phyloP scores from a whole-genome alignment of 2,888 invertebrate species.

The Acrobasis consociella region DNA sequence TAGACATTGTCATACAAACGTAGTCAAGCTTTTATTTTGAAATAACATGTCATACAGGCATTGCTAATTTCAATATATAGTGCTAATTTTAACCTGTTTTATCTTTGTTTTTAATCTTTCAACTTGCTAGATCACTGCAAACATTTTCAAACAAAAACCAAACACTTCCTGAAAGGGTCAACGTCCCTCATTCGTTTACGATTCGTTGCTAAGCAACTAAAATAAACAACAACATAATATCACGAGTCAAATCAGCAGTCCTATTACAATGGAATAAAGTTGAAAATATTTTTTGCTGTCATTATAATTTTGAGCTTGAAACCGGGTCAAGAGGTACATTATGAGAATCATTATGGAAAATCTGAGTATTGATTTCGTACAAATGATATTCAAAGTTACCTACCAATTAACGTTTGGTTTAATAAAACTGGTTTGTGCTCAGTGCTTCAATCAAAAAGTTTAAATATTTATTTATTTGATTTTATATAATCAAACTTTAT shows the following conservation, averaged over 20 bases:
- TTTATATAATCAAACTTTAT: no score
- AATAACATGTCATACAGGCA: no score
- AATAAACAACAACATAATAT: slow-evolving; percentile 46
- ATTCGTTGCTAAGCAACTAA: slow-evolving; percentile 61
- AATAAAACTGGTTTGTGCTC: no score
- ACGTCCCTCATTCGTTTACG: slow-evolving; percentile 47
- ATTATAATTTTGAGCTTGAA: slow-evolving; percentile 32
- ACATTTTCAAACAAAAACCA: not conserved
- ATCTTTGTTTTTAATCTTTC: no score
- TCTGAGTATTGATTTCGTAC: slow-evolving; percentile 44
- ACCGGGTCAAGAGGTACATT: slow-evolving; percentile 52
- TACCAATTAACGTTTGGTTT: no score
- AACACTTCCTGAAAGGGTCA: slow-evolving; percentile 42
- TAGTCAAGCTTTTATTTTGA: no score
- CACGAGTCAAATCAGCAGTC: slow-evolving; percentile 12
- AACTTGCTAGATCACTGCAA: no score
- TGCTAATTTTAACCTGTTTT: no score
- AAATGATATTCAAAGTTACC: not conserved
- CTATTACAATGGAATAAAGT: slow-evolving; percentile 39
- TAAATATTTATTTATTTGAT: no score
- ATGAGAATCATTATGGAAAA: slow-evolving; percentile 40
- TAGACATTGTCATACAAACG: no score
- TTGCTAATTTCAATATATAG: no score
- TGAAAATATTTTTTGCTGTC: slow-evolving; percentile 31
- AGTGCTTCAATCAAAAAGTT: no score